These are phyloP conservation scores for Sterna hirundo DNA, from an alignment of 2,113 vertebrate genomes.

Conservation along the genomic window DNA sequence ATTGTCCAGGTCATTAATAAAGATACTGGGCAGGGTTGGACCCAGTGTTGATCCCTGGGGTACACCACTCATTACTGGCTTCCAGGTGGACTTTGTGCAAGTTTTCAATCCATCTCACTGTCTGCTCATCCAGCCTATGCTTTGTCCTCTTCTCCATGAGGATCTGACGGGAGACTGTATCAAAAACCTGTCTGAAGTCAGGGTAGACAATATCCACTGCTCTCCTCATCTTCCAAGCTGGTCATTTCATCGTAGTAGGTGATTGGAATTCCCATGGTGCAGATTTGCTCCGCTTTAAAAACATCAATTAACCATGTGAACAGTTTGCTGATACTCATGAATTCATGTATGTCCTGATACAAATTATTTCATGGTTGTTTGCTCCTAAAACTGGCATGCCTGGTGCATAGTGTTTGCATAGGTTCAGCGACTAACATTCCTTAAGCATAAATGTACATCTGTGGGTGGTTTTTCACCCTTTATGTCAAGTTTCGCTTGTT, in stretches of 20 bases:
- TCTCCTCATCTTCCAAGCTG: not conserved
- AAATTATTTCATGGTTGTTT: not conserved
- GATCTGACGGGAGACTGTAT: not conserved
- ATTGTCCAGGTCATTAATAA: not conserved
- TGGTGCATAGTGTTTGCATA: not conserved
- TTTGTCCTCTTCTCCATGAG: not conserved
- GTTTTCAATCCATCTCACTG: not conserved
- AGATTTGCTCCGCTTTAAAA: not conserved
- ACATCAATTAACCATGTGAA: not conserved
- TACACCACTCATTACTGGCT: not conserved
- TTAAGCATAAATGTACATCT: not conserved
- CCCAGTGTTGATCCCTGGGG: not conserved
- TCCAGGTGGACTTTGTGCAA: not conserved
- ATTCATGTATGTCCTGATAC: not conserved
- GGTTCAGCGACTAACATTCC: not conserved
- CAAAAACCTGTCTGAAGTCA: not conserved
- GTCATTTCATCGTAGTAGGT: not conserved
- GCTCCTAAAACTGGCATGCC: not conserved
- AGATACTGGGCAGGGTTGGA: not conserved
- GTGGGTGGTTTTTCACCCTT: not conserved
- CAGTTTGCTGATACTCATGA: not conserved
- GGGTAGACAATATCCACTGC: not conserved
- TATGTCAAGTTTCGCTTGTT: not conserved
- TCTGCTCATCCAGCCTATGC: not conserved
- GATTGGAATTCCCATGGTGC: not conserved